Percentiles rank a stretch among this genome's conserved stretches.
These are phyloP conservation scores for Pelodiscus sinensis DNA, from an alignment of 2,113 vertebrate species.

Conservation along the genomic window DNA sequence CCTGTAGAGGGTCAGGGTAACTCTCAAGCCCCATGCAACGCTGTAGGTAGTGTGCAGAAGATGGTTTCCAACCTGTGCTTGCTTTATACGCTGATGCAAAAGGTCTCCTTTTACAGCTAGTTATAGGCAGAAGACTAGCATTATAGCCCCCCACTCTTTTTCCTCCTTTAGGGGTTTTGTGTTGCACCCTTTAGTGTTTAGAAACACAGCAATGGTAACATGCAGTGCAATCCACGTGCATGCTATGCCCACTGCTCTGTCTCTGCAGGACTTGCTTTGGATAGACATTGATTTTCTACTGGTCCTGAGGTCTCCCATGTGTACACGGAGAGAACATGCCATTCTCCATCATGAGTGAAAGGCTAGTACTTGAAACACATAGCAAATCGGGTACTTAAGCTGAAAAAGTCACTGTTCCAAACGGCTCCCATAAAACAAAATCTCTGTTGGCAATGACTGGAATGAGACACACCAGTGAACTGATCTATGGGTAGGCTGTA, in stretches of 20 bases:
- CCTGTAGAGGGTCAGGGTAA: not conserved
- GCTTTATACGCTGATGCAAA: not conserved
- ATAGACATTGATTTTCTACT: not conserved
- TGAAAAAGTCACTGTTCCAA: not conserved
- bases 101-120: slow-evolving; percentile 2
- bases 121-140: not conserved
- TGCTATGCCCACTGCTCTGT: not conserved
- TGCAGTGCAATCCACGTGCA: not conserved
- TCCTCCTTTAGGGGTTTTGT: not conserved
- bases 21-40: not conserved
- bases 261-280: not conserved
- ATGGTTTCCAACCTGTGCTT: not conserved
- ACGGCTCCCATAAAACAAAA: not conserved
- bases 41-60: fast-evolving
- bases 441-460: fast-evolving
- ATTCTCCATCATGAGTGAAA: fast-evolving
- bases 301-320: fast-evolving
- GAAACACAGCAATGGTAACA: not conserved
- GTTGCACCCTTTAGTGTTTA: fast-evolving
- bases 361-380: not conserved
- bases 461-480: fast-evolving
- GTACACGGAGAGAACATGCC: fast-evolving
- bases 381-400: not conserved
- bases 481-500: not conserved
- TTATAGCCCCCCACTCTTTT: fast-evolving